These are phyloP conservation scores for Stenodera caucasica DNA, from an alignment of 2,888 invertebrate species.

Conservation along the genomic window DNA sequence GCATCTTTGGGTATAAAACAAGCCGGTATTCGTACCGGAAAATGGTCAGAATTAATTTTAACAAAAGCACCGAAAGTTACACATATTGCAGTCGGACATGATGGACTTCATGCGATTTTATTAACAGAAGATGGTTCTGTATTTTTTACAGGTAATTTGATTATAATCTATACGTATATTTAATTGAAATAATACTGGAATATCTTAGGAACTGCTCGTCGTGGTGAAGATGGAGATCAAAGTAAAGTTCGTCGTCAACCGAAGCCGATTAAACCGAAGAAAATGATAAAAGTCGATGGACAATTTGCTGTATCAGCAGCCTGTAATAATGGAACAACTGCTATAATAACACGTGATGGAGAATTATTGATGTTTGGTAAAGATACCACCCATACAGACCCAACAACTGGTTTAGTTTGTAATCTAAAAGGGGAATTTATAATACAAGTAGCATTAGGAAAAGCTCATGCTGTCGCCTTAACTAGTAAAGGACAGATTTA, in stretches of 20 bases:
- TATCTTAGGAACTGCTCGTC: conserved; percentile 82
- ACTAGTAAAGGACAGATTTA: conserved; percentile 88
- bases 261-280: conserved; percentile 90
- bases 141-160: conserved; percentile 67
- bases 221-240: conserved; percentile 93
- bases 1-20: conserved; percentile 82
- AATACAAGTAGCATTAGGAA: conserved; percentile 81
- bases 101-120: conserved; percentile 87
- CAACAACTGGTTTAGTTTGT: conserved; percentile 58
- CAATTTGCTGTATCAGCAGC: conserved; percentile 81
- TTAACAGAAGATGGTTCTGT: conserved; percentile 93
- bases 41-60: conserved; percentile 66
- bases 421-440: conserved; percentile 54
- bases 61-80: conserved; percentile 72
- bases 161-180: too few relatives aligned
- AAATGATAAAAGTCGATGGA: conserved; percentile 86
- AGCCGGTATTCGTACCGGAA: conserved; percentile 57
- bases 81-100: conserved; percentile 89
- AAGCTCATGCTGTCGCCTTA: conserved; percentile 92
- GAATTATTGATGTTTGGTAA: conserved; percentile 93
- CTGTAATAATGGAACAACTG: conserved; percentile 94
- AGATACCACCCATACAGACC: conserved; percentile 84
- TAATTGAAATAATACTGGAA: too few relatives aligned
- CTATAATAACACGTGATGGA: conserved; percentile 88
- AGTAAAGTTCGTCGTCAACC: conserved; percentile 76